Conservation (phyloP, 2,888 invertebrate genomes). For the Caenorhabditis panamensis region DNA sequence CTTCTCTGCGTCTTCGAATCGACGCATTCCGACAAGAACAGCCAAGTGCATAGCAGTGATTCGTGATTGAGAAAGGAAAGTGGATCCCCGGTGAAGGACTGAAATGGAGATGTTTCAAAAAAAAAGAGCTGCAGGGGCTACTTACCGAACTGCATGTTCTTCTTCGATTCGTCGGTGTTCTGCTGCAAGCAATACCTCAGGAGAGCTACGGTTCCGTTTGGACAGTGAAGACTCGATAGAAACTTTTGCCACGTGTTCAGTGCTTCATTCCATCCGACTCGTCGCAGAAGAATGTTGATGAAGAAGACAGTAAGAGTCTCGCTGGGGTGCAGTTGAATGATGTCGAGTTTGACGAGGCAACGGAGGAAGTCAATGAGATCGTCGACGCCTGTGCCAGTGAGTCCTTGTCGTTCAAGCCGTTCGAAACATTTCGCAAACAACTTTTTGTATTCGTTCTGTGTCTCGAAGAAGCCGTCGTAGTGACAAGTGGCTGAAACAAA, state of each 20-base stretch:
- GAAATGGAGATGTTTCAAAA: conserved; percentile 28
- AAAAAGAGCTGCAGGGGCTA: too few species aligned
- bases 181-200: conserved; percentile 54
- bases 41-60: conserved; percentile 67
- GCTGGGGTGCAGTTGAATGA: conserved; percentile 68
- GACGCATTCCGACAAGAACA: conserved; percentile 62
- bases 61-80: conserved; percentile 66
- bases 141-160: conserved; percentile 67
- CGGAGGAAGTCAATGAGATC: conserved; percentile 71
- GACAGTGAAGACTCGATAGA: conserved; percentile 67
- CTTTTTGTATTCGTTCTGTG: conserved; percentile 63
- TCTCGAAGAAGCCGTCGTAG: conserved; percentile 67
- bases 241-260: conserved; percentile 75
- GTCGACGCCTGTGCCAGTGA: conserved; percentile 58
- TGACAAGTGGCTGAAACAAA: conserved; percentile 54
- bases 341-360: conserved; percentile 69
- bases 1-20: conserved; percentile 64
- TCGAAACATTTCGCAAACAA: conserved; percentile 65
- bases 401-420: conserved; percentile 41
- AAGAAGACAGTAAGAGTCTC: conserved; percentile 71
- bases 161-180: conserved; percentile 52
- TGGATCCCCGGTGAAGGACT: conserved; percentile 73
- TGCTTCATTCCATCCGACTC: conserved; percentile 73
- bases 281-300: conserved; percentile 65
- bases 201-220: conserved; percentile 73